A percentile compares a stretch with the other conserved stretches of the same genome.
Evolutionary conservation across 2,888 invertebrate species (phyloP).

Genomic region (Anoncus sp.): DNA sequence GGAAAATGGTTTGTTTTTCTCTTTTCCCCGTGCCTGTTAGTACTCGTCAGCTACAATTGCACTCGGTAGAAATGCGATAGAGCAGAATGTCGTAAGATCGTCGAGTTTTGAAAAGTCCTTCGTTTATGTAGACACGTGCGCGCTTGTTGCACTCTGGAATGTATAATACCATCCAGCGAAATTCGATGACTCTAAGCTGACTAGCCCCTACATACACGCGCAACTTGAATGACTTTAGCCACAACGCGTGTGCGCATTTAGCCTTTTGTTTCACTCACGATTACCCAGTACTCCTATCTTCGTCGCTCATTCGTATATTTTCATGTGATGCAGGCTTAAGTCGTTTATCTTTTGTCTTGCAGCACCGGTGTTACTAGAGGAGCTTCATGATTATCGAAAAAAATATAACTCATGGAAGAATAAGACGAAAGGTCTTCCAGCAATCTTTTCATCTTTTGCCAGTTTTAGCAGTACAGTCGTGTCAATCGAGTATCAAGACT

Average conservation of each 20-base stretch:
- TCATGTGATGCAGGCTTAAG: neutral
- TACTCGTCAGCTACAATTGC: neutral
- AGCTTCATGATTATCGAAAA: conserved; percentile 11
- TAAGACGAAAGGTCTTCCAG: neutral
- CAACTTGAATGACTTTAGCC: conserved; percentile 36
- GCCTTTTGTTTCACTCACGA: conserved; percentile 5
- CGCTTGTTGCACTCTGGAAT: conserved; percentile 14
- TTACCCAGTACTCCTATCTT: conserved; percentile 20
- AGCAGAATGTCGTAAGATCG: neutral
- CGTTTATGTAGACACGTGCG: conserved; percentile 32
- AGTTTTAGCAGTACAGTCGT: neutral
- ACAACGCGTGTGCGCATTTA: neutral
- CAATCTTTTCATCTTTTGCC: neutral
- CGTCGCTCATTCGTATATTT: conserved; percentile 4
- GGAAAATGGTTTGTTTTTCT: neutral
- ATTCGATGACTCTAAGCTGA: conserved; percentile 51
- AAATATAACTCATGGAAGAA: conserved; percentile 7
- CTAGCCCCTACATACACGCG: neutral
- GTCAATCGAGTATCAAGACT: neutral
- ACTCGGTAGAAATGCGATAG: conserved; percentile 9
- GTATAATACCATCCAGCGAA: conserved; percentile 33
- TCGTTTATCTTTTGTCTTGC: conserved; percentile 9
- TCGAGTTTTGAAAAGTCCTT: conserved; percentile 5
- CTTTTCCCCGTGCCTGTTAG: neutral
- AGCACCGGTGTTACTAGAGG: conserved; percentile 23